Evolutionary conservation across 2,113 vertebrate genomes (phyloP), one percentile per base, ranked within the genome.

Genomic region (Haliaeetus leucogaster): DNA sequence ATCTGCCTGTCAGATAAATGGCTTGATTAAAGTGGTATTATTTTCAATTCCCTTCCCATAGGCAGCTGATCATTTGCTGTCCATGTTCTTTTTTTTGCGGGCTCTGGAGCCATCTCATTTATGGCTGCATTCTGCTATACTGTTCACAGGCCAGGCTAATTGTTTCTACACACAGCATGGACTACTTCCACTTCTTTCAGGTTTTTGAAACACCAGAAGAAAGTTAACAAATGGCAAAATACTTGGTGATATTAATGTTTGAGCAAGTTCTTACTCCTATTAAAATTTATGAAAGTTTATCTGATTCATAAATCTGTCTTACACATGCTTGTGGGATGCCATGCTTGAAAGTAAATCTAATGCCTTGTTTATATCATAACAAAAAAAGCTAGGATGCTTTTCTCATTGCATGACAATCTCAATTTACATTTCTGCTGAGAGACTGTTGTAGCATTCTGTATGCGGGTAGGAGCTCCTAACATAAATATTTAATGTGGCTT

Each of bases 1-100:
- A 92, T 79, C 56, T 85, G 38, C 45, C 53, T 83, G 74, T 70
- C 62, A 80, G 52, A 96, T 68, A 90, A 94, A 87, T 62, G 22
- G 16, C 30, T 73, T 59, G 78, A 85, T 91, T 94, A 72, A 95
- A 65, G 36, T 42, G 13, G 13, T 42, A 53, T 82, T 80, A 80
- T 61, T 90, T 91, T 77, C 21, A 82, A 15, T 61, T 86, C 25
- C 45, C 50, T 96, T 96, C 62, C 67, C 53, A 61, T 38, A 79
- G 70, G 77, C 52, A 84, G 61, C 29, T 84, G 63, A 63, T 71
- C 50, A 27, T 13, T 85, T 16, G 20, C 32, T 96, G 32, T 48
- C 62, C 34, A 5, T n/a, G 27, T 53, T 71, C 25, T 71, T 38
- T 77, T 77, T 77, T 92, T 78, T 32, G 42, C 26, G 82, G 19